Conservation (phyloP, 2,888 invertebrate genomes). For the Crematogaster levior region DNA sequence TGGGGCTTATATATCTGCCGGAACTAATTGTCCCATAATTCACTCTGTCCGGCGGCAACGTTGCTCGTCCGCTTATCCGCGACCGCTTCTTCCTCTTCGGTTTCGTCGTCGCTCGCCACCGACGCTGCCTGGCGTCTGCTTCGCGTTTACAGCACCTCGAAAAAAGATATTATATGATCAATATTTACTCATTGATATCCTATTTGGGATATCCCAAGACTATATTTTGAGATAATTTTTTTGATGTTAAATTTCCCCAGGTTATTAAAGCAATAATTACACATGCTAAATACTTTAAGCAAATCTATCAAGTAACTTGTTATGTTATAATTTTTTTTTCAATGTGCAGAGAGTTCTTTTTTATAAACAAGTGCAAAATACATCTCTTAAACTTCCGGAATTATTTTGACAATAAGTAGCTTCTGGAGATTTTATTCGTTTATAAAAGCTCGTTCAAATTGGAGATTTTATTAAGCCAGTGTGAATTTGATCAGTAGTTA, state of each 20-base stretch:
- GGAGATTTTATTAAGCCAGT: constrained; percentile 21
- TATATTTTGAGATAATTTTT: not conserved
- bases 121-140: constrained; percentile 55
- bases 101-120: constrained; percentile 54
- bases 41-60: constrained; percentile 79
- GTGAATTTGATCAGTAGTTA: constrained; percentile 13
- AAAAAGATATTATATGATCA: not conserved
- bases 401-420: not conserved
- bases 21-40: constrained; percentile 84
- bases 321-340: not conserved
- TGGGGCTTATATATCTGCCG: constrained; percentile 82
- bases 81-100: constrained; percentile 60
- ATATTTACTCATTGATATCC: not conserved
- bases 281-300: not conserved
- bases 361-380: not conserved
- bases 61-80: constrained; percentile 75
- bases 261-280: not conserved
- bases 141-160: constrained; percentile 31
- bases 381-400: not conserved
- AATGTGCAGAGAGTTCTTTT: not conserved
- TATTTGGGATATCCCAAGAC: not conserved
- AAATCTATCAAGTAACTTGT: not conserved
- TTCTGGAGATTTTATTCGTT: constrained; percentile 7
- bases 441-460: not conserved
- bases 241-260: not conserved